phyloP scores from a whole-genome alignment of 2,888 invertebrate genomes.

The Lydus trimaculatus region DNA sequence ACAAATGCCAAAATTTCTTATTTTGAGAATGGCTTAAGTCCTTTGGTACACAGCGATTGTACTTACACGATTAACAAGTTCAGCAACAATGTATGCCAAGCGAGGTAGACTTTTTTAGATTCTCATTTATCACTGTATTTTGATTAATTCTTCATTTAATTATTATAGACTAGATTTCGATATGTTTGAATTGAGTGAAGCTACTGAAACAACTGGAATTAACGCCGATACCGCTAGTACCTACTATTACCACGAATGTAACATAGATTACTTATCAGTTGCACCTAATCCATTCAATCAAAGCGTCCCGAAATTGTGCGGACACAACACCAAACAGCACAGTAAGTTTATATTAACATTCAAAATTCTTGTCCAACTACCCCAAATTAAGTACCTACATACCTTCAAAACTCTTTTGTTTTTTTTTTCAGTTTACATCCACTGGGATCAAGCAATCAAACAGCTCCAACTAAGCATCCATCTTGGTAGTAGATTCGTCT shows the following conservation, averaged over 20 bases:
- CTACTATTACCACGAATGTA: conserved; percentile 53
- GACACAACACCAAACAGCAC: conserved; percentile 70
- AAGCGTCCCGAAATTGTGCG: conserved; percentile 66
- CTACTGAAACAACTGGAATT: conserved; percentile 34
- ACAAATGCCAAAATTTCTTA: conserved; percentile 51
- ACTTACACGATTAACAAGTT: conserved; percentile 67
- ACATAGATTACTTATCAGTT: conserved; percentile 65
- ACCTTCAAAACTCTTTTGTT: neutral
- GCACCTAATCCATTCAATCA: conserved; percentile 61
- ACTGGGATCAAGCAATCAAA: conserved; percentile 43
- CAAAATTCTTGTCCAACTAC: neutral
- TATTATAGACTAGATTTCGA: conserved; percentile 64
- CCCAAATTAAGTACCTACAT: no score
- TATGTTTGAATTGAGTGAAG: conserved; percentile 61
- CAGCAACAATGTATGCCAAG: conserved; percentile 68
- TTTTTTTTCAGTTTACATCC: conserved; percentile 48
- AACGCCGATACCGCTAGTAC: conserved; percentile 56
- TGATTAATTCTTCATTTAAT: conserved; percentile 25
- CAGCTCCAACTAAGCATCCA: conserved; percentile 42
- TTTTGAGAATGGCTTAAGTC: conserved; percentile 55
- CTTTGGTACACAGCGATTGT: conserved; percentile 61
- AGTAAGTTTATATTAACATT: conserved; percentile 56
- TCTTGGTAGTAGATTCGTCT: conserved; percentile 61
- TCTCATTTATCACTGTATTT: neutral
- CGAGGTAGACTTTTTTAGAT: conserved; percentile 56